Conservation (phyloP, 1,140 invertebrate species). For the Aphis craccivora region DNA sequence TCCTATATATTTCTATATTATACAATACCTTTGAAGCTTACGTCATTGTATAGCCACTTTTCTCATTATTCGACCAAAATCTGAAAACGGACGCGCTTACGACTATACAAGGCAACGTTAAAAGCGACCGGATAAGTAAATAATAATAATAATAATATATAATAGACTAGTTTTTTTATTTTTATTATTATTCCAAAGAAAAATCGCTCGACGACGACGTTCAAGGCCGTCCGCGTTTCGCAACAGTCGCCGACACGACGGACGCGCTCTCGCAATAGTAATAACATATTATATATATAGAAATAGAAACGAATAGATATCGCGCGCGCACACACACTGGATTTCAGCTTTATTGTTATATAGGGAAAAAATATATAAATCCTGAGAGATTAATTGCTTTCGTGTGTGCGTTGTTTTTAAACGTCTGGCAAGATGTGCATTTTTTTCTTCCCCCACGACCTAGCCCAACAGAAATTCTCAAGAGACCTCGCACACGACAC, state of each 20-base stretch:
- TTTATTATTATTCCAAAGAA: conserved; percentile 22
- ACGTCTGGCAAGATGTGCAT: conserved; percentile 4
- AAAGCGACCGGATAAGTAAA: conserved; percentile 10
- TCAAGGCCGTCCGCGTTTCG: conserved; percentile 38
- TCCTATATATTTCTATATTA: no score
- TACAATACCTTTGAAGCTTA: neutral
- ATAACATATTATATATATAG: neutral
- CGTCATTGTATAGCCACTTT: neutral
- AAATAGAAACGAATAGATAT: conserved; percentile 9
- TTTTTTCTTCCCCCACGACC: conserved; percentile 21
- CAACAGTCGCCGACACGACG: conserved; percentile 22
- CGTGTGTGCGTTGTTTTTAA: neutral
- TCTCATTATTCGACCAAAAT: neutral
- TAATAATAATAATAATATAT: neutral
- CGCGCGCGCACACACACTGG: no score
- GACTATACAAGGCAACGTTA: conserved; percentile 7
- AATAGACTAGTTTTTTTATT: conserved; percentile 31
- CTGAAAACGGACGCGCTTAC: neutral
- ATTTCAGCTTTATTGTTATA: neutral
- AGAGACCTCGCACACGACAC: conserved; percentile 23
- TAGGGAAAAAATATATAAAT: neutral
- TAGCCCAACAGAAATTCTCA: conserved; percentile 48
- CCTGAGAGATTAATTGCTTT: neutral
- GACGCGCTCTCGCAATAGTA: neutral
- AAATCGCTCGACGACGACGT: conserved; percentile 13